A percentile compares a stretch with the other conserved stretches of the same genome.
phyloP scores from a whole-genome alignment of 2,113 vertebrate species.

The Coreoperca whiteheadi region DNA sequence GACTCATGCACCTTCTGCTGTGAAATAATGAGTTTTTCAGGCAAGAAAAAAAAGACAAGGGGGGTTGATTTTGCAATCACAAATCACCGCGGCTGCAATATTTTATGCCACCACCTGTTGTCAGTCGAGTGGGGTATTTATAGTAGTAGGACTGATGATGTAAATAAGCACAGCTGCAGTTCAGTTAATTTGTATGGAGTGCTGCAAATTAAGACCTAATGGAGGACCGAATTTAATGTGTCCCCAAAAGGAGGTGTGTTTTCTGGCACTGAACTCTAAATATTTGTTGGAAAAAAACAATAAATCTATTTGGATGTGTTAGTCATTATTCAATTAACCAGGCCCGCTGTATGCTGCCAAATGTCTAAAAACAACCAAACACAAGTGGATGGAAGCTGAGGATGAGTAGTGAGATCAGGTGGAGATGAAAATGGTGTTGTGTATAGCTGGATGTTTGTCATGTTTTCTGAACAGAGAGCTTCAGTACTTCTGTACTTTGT shows the following conservation, averaged over 20 bases:
- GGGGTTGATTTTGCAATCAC: not conserved
- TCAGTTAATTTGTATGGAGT: conserved; percentile 18
- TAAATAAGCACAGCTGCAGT: conserved; percentile 25
- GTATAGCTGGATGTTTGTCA: not conserved
- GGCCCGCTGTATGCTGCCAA: not conserved
- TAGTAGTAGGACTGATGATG: conserved; percentile 19
- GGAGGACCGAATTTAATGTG: conserved; percentile 6
- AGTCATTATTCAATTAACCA: not conserved
- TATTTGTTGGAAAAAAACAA: not conserved
- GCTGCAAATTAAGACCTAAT: conserved; percentile 21
- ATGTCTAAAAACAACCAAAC: not conserved
- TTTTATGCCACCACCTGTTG: conserved; percentile 12
- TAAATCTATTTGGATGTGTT: not conserved
- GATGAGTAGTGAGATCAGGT: not conserved
- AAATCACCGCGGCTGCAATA: conserved; percentile 10
- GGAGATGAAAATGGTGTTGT: not conserved
- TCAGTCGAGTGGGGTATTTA: conserved; percentile 22
- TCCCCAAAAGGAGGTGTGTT: not conserved
- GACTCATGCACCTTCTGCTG: not conserved
- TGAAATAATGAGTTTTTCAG: not conserved
- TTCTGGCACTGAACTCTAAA: not conserved
- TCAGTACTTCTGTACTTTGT: not conserved
- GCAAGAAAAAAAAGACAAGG: not conserved
- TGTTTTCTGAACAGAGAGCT: not conserved
- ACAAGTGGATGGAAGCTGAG: not conserved